Evolutionary conservation across 1,140 invertebrate genomes (phyloP), one percentile per base, ranked within the genome.

Genomic region (Nebria ingens): DNA sequence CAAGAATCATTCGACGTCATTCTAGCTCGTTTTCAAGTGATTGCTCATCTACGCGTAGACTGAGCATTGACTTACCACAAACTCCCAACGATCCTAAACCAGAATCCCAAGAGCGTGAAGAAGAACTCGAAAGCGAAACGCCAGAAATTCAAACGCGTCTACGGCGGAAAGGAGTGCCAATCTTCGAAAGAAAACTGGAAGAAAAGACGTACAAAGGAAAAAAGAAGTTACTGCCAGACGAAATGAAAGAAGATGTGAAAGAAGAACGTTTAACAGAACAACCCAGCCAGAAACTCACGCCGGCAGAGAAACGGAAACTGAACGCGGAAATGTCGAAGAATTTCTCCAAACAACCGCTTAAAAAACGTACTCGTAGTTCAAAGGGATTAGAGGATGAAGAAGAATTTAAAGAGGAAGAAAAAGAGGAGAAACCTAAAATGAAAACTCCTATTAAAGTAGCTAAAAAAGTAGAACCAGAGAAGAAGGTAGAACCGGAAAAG

Each of bases 1-100:
- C 87, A 0, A 79, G 87, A 61, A 89, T 91, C 23, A 83, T 89
- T 61, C 75, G 87, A 38, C 75, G 87, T 50, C 86, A 89, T 64
- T 89, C 87, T 0, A 88, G 86, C 53, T 89, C 86, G 12, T 88
- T 85, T 68, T 89, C 87, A 0, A 88, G 86, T 66, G 79, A 79
- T 1, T 75, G 74, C n/a, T 71, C 68, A 15, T 81, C 79, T 63
- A 75, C 77, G 1, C 62, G 56, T 42, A 62, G 68, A 17, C 52
- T 66, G 6, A 72, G 70, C 52, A 20, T 53, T 15, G 42, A 53
- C 40, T 25, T 15, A 19, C 52, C 4, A 12, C 13, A 2, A 22
- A 19, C 17, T 45, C 3, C 19, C 2, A 13, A 2, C 15, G 11
- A n/a, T 2, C 13, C 17, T 15, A 45, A 42, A 20, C 22, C 21